A percentile compares a stretch with the other conserved stretches of the same genome.
These are phyloP conservation scores for Spondyliosoma cantharus DNA, from an alignment of 2,797 vertebrate genomes.

Conservation along the genomic window DNA sequence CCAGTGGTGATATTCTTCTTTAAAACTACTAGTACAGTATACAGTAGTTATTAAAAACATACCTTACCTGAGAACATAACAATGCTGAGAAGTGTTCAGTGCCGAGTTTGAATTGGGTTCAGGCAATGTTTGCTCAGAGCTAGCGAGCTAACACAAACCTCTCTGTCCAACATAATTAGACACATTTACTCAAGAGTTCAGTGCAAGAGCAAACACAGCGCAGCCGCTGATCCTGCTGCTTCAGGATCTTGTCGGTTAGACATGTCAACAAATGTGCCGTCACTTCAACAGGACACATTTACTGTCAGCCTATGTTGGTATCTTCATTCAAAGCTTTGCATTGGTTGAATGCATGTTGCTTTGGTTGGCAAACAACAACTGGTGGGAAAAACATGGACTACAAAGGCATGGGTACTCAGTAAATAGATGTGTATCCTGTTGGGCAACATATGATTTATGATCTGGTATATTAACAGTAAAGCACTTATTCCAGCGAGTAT, in stretches of 20 bases:
- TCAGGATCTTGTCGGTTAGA: slow-evolving; percentile 87
- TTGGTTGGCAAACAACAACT: slow-evolving; percentile 63
- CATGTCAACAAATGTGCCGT: slow-evolving; percentile 82
- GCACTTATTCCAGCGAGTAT: slow-evolving; percentile 6
- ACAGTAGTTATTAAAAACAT: not conserved
- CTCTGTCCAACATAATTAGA: slow-evolving; percentile 75
- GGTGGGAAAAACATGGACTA: slow-evolving; percentile 24
- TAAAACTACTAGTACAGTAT: not conserved
- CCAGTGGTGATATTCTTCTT: too few species aligned
- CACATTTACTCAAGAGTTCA: slow-evolving; percentile 78
- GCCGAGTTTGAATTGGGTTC: slow-evolving; percentile 65
- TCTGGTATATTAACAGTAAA: slow-evolving; percentile 32
- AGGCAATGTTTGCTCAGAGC: slow-evolving; percentile 79
- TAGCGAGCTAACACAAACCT: slow-evolving; percentile 74
- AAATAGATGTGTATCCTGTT: slow-evolving; percentile 59
- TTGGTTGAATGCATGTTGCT: slow-evolving; percentile 20
- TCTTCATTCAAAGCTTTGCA: slow-evolving; percentile 38
- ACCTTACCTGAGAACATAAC: slow-evolving; percentile 42
- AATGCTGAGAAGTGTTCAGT: slow-evolving; percentile 20
- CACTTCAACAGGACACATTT: slow-evolving; percentile 67
- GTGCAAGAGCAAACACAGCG: slow-evolving; percentile 83
- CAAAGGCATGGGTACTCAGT: slow-evolving; percentile 36
- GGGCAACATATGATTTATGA: slow-evolving; percentile 14
- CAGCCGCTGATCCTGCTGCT: slow-evolving; percentile 85
- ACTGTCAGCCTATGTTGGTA: slow-evolving; percentile 42